Conservation (phyloP, 2,888 invertebrate genomes). For the Lepidocyrtoides sp. region DNA sequence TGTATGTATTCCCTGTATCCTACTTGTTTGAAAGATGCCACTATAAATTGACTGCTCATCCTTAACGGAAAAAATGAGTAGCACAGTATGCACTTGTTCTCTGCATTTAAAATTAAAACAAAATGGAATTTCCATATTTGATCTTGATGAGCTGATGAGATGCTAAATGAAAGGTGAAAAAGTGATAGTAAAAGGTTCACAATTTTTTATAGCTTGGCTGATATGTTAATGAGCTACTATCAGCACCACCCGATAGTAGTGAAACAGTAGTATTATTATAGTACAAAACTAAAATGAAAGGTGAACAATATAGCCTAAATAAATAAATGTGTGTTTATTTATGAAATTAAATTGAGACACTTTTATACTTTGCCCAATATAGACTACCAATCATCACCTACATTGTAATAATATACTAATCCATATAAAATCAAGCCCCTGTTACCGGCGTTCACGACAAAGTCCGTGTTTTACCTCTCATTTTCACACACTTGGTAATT, state of each 20-base stretch:
- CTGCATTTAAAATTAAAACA: no score
- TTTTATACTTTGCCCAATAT: no score
- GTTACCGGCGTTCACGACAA: background rate
- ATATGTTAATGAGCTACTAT: background rate
- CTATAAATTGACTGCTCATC: no score
- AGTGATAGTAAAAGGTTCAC: background rate
- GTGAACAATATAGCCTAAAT: background rate
- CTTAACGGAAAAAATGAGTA: no score
- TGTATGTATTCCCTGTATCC: no score
- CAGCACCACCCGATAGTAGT: background rate
- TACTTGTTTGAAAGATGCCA: no score
- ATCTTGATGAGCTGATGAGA: background rate
- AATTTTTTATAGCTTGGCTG: background rate
- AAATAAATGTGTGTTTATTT: background rate
- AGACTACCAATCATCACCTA: background rate
- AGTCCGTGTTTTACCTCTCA: background rate
- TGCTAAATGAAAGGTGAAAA: background rate
- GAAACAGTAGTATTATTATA: no score
- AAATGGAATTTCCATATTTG: conserved; percentile 2
- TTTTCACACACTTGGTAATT: no score
- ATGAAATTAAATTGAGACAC: background rate
- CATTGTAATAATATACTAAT: no score
- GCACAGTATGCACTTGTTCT: no score
- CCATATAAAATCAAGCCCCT: no score
- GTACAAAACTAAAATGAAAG: conserved; percentile 28